Evolutionary conservation across 2,113 vertebrate species (phyloP).

Genomic region (Oreochromis tanganicae): DNA sequence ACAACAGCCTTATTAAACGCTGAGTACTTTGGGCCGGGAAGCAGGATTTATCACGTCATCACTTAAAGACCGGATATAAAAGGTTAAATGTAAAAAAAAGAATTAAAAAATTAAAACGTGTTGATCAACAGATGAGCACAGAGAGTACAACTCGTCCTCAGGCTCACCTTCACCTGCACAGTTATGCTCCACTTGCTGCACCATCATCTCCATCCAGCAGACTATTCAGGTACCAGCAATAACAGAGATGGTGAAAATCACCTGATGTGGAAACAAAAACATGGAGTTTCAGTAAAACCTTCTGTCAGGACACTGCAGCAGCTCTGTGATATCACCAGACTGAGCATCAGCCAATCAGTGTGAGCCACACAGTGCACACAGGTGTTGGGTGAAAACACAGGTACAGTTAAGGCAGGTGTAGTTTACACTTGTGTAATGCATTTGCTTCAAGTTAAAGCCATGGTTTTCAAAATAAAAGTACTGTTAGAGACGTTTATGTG

Average conservation of each 20-base stretch:
- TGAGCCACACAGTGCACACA: slow-evolving; percentile 66
- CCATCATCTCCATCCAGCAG: neutral
- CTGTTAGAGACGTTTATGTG: neutral
- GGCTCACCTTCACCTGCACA: neutral
- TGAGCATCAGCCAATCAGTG: slow-evolving; percentile 89
- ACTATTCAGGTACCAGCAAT: neutral
- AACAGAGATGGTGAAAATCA: neutral
- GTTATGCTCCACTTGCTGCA: neutral
- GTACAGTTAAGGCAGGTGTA: neutral
- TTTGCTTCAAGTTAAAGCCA: neutral
- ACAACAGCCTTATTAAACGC: neutral
- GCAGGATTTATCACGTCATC: neutral
- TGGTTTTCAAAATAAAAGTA: neutral
- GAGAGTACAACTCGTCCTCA: neutral
- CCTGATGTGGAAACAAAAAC: neutral
- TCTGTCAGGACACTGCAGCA: neutral
- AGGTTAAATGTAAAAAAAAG: neutral
- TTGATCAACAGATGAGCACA: neutral
- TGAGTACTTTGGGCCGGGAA: neutral
- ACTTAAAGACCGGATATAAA: neutral
- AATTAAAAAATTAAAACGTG: neutral
- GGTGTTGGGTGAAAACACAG: neutral
- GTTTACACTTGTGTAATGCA: neutral
- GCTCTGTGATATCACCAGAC: slow-evolving; percentile 4
- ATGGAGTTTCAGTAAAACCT: neutral